Evolutionary conservation across 92 coral and sea anemone species (phyloP).

Genomic region (Chrysogorgia sp.): DNA sequence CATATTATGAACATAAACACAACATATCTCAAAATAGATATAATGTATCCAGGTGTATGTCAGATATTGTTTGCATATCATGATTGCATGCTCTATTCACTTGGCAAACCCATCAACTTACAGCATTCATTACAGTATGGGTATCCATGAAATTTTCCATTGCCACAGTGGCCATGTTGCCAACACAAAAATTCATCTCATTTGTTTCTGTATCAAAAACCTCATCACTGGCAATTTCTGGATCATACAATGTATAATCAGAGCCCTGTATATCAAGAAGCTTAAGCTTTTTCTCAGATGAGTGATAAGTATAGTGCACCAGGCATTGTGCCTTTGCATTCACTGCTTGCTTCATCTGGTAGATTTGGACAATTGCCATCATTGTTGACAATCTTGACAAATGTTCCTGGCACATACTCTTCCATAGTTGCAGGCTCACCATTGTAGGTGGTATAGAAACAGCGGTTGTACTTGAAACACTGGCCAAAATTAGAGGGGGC

Average conservation of each 20-base stretch:
- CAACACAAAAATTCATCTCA: slow-evolving; percentile 24
- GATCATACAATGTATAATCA: too few species aligned
- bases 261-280: too few species aligned
- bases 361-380: neutral
- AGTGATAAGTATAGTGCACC: too few species aligned
- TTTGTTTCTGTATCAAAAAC: neutral
- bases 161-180: slow-evolving; percentile 14
- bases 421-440: slow-evolving; percentile 28
- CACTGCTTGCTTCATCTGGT: slow-evolving; percentile 10
- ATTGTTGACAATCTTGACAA: too few species aligned
- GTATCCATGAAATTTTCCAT: neutral
- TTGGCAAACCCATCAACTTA: slow-evolving; percentile 1
- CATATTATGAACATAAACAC: neutral
- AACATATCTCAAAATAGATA: neutral
- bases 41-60: neutral
- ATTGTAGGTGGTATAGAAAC: slow-evolving; percentile 40
- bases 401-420: too few species aligned
- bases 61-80: neutral
- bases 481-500: slow-evolving; percentile 50
- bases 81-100: neutral
- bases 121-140: slow-evolving; percentile 15
- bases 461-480: slow-evolving; percentile 45
- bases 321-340: slow-evolving; percentile 9
- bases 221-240: slow-evolving; percentile 20
- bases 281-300: too few species aligned